Conservation (phyloP, 2,888 invertebrate genomes). For the Scaptodrosophila latifasciaeformis region DNA sequence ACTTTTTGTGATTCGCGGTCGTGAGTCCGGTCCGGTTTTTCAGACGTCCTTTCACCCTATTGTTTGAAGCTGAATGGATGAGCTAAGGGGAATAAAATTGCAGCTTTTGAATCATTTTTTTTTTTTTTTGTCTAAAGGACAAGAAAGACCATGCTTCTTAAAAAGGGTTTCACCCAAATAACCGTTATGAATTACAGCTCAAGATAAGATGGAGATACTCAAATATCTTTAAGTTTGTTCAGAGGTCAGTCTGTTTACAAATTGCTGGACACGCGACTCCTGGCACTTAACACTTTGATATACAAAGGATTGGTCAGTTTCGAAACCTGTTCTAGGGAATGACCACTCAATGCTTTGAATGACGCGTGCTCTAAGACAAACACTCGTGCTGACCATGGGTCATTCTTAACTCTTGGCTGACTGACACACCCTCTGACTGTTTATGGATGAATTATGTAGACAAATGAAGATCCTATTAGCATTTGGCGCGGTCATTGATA, state of each 20-base stretch:
- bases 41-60: conserved; percentile 60
- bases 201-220: too few species aligned
- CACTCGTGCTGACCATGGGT: conserved; percentile 53
- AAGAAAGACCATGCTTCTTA: conserved; percentile 8
- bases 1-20: conserved; percentile 45
- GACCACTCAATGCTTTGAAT: conserved; percentile 26
- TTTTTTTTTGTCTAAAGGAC: conserved; percentile 2
- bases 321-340: conserved; percentile 51
- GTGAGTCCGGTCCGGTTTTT: conserved; percentile 62
- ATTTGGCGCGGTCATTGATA: conserved; percentile 25
- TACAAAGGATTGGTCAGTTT: conserved; percentile 3
- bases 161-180: conserved; percentile 32
- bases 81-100: conserved; percentile 54
- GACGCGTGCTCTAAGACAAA: conserved; percentile 25
- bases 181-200: conserved; percentile 51
- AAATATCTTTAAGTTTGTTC: too few species aligned
- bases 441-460: conserved; percentile 17
- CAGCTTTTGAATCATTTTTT: conserved; percentile 50
- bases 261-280: too few species aligned
- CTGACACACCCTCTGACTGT: conserved; percentile 23
- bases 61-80: conserved; percentile 41
- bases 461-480: conserved; percentile 49
- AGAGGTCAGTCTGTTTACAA: too few species aligned
- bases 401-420: conserved; percentile 38
- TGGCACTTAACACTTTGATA: conserved; percentile 21